These are phyloP conservation scores for Abscondita cerata DNA, from an alignment of 2,888 invertebrate species.

Conservation along the genomic window DNA sequence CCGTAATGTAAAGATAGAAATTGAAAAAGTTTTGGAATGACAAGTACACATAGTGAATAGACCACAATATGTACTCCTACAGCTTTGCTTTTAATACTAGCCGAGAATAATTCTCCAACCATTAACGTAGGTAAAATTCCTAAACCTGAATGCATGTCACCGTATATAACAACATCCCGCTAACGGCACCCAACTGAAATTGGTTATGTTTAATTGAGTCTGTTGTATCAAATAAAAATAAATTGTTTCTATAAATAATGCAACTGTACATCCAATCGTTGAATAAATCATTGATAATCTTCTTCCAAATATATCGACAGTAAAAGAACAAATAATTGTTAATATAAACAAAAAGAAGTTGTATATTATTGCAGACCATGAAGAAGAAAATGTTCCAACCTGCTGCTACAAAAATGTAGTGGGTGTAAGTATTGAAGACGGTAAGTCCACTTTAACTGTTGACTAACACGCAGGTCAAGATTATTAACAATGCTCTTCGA, in stretches of 20 bases:
- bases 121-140: slow-evolving; percentile 43
- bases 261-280: slow-evolving; percentile 54
- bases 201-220: slow-evolving; percentile 34
- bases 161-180: slow-evolving; percentile 38
- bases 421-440: slow-evolving; percentile 47
- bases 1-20: slow-evolving; percentile 45
- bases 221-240: neutral
- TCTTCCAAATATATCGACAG: slow-evolving; percentile 56
- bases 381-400: slow-evolving; percentile 45
- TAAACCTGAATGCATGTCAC: slow-evolving; percentile 42
- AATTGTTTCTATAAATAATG: neutral
- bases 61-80: slow-evolving; percentile 45
- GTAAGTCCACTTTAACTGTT: slow-evolving; percentile 48
- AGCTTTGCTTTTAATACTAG: slow-evolving; percentile 50
- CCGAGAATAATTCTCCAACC: slow-evolving; percentile 46
- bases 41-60: slow-evolving; percentile 44
- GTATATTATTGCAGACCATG: slow-evolving; percentile 56
- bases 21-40: slow-evolving; percentile 50
- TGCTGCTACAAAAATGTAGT: slow-evolving; percentile 51
- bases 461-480: slow-evolving; percentile 59
- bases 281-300: slow-evolving; percentile 48
- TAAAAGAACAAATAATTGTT: slow-evolving; percentile 46
- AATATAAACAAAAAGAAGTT: slow-evolving; percentile 55
- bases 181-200: slow-evolving; percentile 43
- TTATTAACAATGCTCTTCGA: slow-evolving; percentile 68